Conservation (phyloP, 2,797 vertebrate species). For the Poecilia velifera region DNA sequence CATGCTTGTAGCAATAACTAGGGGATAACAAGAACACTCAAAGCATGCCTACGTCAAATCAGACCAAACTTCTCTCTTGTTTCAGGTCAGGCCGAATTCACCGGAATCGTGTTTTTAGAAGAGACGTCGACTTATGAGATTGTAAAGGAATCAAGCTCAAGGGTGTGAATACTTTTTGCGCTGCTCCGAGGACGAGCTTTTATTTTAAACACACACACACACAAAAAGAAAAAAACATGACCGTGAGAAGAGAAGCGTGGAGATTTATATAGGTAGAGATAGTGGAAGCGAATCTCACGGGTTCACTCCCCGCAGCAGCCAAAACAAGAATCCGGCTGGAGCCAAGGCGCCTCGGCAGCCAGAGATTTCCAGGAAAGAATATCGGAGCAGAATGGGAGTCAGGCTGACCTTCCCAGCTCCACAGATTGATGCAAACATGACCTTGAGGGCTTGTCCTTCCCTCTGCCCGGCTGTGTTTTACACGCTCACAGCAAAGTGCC, state of each 20-base stretch:
- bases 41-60: too few relatives aligned
- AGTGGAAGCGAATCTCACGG: neutral
- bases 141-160: neutral
- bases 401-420: neutral
- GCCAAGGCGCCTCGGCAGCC: neutral
- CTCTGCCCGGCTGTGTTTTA: neutral
- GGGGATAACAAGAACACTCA: neutral
- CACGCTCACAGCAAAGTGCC: neutral
- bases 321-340: neutral
- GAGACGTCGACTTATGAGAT: neutral
- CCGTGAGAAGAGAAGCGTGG: neutral
- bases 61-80: too few relatives aligned
- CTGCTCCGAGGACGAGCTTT: neutral
- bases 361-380: neutral
- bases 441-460: neutral
- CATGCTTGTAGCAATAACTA: neutral
- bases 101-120: neutral
- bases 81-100: too few relatives aligned
- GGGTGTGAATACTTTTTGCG: neutral
- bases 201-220: neutral
- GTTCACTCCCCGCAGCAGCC: neutral
- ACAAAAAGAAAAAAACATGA: neutral
- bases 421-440: neutral
- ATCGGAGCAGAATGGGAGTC: neutral
- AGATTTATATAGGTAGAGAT: neutral